These are phyloP conservation scores for Ondatra zibethicus DNA, from an alignment of 2,113 vertebrate species.

Conservation along the genomic window DNA sequence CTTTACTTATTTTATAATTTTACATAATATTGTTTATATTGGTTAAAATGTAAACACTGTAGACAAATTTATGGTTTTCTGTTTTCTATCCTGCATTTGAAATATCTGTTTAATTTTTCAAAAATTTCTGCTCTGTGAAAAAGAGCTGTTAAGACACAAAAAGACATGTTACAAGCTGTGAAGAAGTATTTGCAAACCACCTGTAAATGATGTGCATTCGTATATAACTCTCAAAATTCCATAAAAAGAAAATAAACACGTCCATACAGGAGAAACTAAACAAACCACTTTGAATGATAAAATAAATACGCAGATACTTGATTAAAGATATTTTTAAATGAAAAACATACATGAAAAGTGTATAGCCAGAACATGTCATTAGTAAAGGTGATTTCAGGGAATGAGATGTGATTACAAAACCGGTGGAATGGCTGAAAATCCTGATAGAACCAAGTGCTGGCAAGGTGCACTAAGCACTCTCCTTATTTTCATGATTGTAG, in stretches of 20 bases:
- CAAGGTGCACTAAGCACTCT: background rate
- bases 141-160: slow-evolving; percentile 5
- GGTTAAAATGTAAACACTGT: background rate
- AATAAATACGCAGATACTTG: background rate
- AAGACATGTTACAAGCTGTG: background rate
- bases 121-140: background rate
- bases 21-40: background rate
- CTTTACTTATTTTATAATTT: background rate
- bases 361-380: background rate
- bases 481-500: background rate
- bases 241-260: background rate
- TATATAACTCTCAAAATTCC: background rate
- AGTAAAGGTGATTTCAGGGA: background rate
- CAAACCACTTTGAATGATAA: background rate
- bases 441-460: background rate
- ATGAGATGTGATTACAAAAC: too few relatives aligned
- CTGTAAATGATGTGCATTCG: background rate
- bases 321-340: background rate
- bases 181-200: slow-evolving; percentile 9
- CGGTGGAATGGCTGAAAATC: background rate
- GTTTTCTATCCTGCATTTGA: background rate
- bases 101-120: background rate
- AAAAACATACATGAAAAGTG: background rate
- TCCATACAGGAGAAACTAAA: background rate
- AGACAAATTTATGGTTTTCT: background rate